Conservation (phyloP, 2,113 vertebrate genomes). For the Todiramphus saurophagus region DNA sequence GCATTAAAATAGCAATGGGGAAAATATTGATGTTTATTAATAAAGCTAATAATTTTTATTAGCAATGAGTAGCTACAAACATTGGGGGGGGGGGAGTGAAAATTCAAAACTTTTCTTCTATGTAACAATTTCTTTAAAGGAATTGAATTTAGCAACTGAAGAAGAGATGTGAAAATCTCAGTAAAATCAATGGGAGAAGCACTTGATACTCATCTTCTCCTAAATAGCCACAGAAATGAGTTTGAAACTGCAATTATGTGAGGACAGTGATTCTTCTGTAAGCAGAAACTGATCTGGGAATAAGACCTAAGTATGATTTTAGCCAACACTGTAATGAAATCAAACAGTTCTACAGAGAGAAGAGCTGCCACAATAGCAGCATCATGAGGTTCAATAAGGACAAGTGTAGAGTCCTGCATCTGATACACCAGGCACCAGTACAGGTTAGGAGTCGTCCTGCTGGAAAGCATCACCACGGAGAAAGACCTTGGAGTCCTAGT, state of each 20-base stretch:
- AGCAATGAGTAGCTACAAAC: neutral
- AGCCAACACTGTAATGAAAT: neutral
- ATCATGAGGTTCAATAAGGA: no score
- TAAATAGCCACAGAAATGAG: neutral
- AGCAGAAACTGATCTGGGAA: neutral
- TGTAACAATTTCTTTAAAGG: neutral
- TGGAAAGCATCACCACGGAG: no score
- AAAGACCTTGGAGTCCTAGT: no score
- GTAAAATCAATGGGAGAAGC: neutral
- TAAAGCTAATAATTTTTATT: neutral
- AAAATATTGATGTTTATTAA: neutral
- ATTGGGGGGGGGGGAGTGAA: neutral
- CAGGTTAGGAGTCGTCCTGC: no score
- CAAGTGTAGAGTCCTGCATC: no score
- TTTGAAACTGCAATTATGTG: neutral
- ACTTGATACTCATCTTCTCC: neutral
- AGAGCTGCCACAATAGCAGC: neutral
- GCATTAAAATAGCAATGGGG: neutral
- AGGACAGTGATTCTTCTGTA: neutral
- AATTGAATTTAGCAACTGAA: neutral
- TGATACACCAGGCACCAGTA: no score
- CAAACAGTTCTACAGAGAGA: neutral
- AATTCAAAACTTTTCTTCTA: neutral
- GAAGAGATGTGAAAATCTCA: neutral
- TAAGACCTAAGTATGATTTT: neutral